Conservation (phyloP, 2,797 vertebrate species). For the Channa striata region DNA sequence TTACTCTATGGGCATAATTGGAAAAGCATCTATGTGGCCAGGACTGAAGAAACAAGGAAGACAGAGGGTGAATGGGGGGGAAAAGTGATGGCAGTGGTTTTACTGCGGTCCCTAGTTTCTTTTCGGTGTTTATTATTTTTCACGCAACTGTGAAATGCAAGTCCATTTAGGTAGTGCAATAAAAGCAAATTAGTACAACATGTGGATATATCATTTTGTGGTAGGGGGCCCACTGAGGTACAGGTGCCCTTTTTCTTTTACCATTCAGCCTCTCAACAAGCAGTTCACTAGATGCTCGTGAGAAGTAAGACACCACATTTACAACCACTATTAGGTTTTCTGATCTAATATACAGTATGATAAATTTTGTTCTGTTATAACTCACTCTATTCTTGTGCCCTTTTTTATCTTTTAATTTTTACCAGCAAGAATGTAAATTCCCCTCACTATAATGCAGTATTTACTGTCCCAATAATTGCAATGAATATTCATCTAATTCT, state of each 20-base stretch:
- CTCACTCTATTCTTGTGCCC: background rate
- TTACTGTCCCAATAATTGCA: conserved; percentile 46
- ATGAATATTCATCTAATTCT: conserved; percentile 24
- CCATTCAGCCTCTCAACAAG: conserved; percentile 34
- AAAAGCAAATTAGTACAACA: conserved; percentile 71
- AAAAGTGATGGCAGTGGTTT: conserved; percentile 35
- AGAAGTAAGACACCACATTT: conserved; percentile 2
- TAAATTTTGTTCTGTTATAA: conserved; percentile 23
- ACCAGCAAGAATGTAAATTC: conserved; percentile 23
- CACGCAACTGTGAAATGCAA: conserved; percentile 67
- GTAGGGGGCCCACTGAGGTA: conserved; percentile 56
- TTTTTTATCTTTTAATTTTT: conserved; percentile 27
- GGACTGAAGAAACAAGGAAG: conserved; percentile 51
- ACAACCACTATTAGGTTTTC: conserved; percentile 1
- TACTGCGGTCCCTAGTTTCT: conserved; percentile 67
- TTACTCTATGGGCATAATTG: conserved; percentile 66
- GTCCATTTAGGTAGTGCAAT: conserved; percentile 63
- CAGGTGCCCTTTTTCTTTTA: conserved; percentile 55
- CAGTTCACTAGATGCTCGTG: conserved; percentile 21
- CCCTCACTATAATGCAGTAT: conserved; percentile 18
- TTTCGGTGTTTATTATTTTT: conserved; percentile 72
- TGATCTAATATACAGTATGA: background rate
- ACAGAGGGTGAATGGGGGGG: conserved; percentile 51
- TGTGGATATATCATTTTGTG: conserved; percentile 70
- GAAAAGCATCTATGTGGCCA: conserved; percentile 68